Evolutionary conservation across 2,888 invertebrate species (phyloP).

Genomic region (Ectobius pallidus): DNA sequence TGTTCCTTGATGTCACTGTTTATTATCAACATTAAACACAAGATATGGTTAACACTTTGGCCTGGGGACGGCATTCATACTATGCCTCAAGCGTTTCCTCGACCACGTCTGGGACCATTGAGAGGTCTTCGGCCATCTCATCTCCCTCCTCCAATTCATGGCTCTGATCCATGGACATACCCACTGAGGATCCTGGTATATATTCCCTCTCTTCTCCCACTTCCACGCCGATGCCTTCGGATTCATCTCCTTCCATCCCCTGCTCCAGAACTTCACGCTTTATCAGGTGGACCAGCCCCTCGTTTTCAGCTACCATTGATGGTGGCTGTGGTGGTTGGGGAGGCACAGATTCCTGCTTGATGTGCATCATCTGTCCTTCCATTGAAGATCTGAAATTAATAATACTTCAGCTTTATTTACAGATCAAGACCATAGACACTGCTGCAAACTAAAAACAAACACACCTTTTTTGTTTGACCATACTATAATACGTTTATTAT

Average conservation of each 20-base stretch:
- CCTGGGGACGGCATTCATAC: conserved; percentile 34
- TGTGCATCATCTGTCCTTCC: conserved; percentile 42
- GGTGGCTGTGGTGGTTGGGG: conserved; percentile 10
- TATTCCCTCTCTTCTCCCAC: conserved; percentile 34
- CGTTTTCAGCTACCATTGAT: conserved; percentile 32
- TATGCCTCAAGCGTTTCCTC: conserved; percentile 44
- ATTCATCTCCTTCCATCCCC: conserved; percentile 41
- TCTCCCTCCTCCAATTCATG: conserved; percentile 41
- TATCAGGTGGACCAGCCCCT: conserved; percentile 43
- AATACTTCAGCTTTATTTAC: too few species aligned
- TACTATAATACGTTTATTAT: too few species aligned
- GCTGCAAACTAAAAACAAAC: too few species aligned
- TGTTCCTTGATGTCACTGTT: neutral
- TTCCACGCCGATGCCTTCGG: conserved; percentile 32
- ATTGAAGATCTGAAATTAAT: conserved; percentile 39
- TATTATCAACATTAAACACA: conserved; percentile 8
- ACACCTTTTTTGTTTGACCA: too few species aligned
- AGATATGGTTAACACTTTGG: conserved; percentile 25
- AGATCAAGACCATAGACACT: too few species aligned
- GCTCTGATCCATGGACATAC: conserved; percentile 31
- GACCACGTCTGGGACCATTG: conserved; percentile 42
- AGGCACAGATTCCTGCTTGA: conserved; percentile 42
- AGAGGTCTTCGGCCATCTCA: conserved; percentile 44
- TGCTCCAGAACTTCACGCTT: conserved; percentile 44
- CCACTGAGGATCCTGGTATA: conserved; percentile 24